Evolutionary conservation across 2,888 invertebrate genomes (phyloP).

Genomic region (Agrilus cyanescens): DNA sequence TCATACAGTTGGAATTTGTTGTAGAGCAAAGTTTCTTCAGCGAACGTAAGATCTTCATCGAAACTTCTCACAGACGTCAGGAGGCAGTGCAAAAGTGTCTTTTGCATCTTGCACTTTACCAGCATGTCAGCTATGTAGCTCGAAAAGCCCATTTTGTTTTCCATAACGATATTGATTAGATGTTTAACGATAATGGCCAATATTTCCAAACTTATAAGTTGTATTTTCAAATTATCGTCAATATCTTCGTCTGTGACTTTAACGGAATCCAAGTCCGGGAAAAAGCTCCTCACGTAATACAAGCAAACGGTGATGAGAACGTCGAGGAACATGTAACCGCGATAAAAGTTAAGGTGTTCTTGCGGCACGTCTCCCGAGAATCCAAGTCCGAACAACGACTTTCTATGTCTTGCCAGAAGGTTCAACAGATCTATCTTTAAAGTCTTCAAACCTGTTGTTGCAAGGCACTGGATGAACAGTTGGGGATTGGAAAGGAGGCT

Average conservation of each 20-base stretch:
- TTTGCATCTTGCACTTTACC: slow-evolving; percentile 70
- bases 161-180: slow-evolving; percentile 59
- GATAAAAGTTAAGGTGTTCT: slow-evolving; percentile 56
- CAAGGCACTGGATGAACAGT: slow-evolving; percentile 60
- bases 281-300: slow-evolving; percentile 71
- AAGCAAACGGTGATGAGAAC: slow-evolving; percentile 62
- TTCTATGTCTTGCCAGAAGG: slow-evolving; percentile 61
- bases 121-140: slow-evolving; percentile 65
- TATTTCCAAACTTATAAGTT: slow-evolving; percentile 63
- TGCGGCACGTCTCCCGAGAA: slow-evolving; percentile 49
- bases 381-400: slow-evolving; percentile 62
- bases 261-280: slow-evolving; percentile 57
- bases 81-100: slow-evolving; percentile 68
- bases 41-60: slow-evolving; percentile 48
- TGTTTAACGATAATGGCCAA: slow-evolving; percentile 60
- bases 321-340: slow-evolving; percentile 73
- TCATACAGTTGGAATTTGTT: slow-evolving; percentile 52
- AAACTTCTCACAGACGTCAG: slow-evolving; percentile 61
- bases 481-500: slow-evolving; percentile 59
- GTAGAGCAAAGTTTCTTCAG: slow-evolving; percentile 61
- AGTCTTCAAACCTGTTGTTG: slow-evolving; percentile 59
- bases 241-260: slow-evolving; percentile 57
- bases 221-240: slow-evolving; percentile 64
- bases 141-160: slow-evolving; percentile 64
- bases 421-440: slow-evolving; percentile 43